These are phyloP conservation scores for Solen grandis DNA, from an alignment of 1,140 invertebrate genomes.

Conservation along the genomic window DNA sequence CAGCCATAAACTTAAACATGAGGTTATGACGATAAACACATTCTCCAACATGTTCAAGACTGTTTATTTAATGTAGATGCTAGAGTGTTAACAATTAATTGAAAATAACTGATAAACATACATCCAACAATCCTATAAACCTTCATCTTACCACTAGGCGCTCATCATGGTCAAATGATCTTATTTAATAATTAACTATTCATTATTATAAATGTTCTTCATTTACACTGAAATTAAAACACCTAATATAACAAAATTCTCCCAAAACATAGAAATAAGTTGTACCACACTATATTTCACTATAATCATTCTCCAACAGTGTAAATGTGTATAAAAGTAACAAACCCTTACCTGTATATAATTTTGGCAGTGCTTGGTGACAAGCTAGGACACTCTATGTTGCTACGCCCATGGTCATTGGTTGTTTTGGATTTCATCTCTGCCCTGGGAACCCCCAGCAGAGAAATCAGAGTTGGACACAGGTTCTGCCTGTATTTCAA, in stretches of 20 bases:
- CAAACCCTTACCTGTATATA: conserved; percentile 87
- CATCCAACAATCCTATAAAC: too few species aligned
- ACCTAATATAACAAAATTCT: neutral
- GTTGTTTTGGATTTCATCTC: conserved; percentile 86
- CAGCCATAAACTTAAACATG: too few species aligned
- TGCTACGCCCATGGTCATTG: conserved; percentile 86
- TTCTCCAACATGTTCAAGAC: too few species aligned
- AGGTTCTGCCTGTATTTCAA: conserved; percentile 93
- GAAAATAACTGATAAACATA: too few species aligned
- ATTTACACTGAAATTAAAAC: neutral
- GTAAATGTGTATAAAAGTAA: neutral
- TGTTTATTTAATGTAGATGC: too few species aligned
- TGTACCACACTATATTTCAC: too few species aligned
- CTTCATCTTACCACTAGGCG: too few species aligned
- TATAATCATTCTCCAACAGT: neutral
- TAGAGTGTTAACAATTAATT: too few species aligned
- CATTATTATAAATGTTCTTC: neutral
- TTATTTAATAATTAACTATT: neutral
- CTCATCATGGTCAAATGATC: neutral
- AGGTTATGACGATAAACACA: too few species aligned
- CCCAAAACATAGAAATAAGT: neutral
- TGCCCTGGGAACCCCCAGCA: conserved; percentile 90
- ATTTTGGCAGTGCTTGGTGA: conserved; percentile 91
- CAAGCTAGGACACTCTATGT: conserved; percentile 87
- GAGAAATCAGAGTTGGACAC: conserved; percentile 92